Conservation (phyloP, 2,888 invertebrate species). For the Himalopsyche japonica region DNA sequence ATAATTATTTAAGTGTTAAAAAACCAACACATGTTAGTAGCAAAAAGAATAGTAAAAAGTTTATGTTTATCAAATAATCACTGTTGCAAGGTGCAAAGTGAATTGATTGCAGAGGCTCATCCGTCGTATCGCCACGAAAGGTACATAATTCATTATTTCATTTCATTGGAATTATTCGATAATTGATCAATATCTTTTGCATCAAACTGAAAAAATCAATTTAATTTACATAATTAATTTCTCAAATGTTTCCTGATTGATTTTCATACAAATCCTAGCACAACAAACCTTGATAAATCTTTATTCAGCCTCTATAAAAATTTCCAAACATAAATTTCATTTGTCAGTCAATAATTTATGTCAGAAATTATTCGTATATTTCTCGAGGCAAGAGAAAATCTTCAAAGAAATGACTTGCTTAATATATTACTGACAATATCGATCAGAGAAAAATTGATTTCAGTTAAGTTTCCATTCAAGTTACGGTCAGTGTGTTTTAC, state of each 20-base stretch:
- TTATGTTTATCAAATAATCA: background rate
- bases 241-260: background rate
- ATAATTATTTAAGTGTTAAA: background rate
- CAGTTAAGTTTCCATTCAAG: too few relatives aligned
- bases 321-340: too few relatives aligned
- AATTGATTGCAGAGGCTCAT: background rate
- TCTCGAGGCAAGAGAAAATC: too few relatives aligned
- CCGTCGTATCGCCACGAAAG: background rate
- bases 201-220: background rate
- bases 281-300: too few relatives aligned
- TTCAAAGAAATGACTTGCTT: too few relatives aligned
- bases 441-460: too few relatives aligned
- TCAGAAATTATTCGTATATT: too few relatives aligned
- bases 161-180: background rate
- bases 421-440: too few relatives aligned
- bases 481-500: too few relatives aligned
- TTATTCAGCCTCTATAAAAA: too few relatives aligned
- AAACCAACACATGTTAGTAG: background rate
- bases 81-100: background rate
- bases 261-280: background rate
- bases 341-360: too few relatives aligned
- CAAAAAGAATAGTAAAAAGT: background rate
- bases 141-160: background rate
- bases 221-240: background rate
- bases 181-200: background rate